A percentile compares a stretch with the other conserved stretches of the same genome.
These are phyloP conservation scores for Ophioninae sp. DNA, from an alignment of 2,888 invertebrate species.

Conservation along the genomic window DNA sequence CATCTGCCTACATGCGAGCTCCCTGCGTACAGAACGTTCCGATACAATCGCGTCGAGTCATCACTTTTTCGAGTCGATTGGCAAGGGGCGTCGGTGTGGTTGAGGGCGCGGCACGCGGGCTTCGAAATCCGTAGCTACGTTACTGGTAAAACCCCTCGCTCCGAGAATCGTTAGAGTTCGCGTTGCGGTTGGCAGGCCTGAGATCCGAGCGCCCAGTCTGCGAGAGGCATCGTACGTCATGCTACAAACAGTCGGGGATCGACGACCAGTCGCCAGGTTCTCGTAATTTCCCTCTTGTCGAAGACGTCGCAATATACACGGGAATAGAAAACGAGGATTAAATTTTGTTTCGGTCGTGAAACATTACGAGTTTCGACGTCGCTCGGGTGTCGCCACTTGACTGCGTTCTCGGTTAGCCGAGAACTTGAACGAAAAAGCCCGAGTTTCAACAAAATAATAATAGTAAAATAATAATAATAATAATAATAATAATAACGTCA, in stretches of 20 bases:
- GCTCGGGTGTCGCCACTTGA: neutral
- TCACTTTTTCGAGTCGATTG: neutral
- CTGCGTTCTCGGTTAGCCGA: neutral
- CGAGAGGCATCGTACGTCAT: constrained; percentile 67
- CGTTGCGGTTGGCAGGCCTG: constrained; percentile 55
- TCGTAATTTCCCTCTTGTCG: constrained; percentile 70
- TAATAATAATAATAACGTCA: constrained; percentile 27
- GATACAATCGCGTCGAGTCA: neutral
- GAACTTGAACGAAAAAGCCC: neutral
- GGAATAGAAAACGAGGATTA: constrained; percentile 32
- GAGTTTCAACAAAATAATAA: neutral
- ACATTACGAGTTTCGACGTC: neutral
- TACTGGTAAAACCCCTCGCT: constrained; percentile 18
- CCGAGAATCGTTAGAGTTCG: constrained; percentile 9
- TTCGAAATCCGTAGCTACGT: constrained; percentile 5
- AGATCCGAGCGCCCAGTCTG: constrained; percentile 40
- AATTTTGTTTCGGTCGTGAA: neutral
- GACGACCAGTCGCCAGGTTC: constrained; percentile 68
- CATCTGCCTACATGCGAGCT: neutral
- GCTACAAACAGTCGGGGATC: constrained; percentile 72
- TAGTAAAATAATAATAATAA: constrained; percentile 25
- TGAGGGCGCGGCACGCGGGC: constrained; percentile 1
- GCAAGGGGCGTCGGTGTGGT: neutral
- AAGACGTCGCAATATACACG: constrained; percentile 57
- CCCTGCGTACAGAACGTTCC: neutral